Conservation (phyloP, 2,113 vertebrate genomes). For the Microcebus lehilahytsara region DNA sequence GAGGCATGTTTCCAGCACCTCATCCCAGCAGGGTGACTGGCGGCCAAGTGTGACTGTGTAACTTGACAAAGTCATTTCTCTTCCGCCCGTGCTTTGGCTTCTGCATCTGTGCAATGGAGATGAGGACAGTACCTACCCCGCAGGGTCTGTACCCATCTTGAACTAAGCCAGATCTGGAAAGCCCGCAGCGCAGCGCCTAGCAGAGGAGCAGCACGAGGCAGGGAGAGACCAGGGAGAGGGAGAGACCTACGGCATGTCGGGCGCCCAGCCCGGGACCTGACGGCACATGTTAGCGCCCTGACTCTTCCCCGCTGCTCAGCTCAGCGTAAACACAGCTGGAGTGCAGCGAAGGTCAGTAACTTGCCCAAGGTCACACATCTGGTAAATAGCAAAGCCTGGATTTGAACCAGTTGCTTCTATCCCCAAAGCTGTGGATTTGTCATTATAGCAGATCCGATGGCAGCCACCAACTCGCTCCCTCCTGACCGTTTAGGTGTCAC, state of each 20-base stretch:
- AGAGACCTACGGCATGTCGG: rapidly evolving
- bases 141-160: not conserved
- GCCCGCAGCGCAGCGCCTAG: not conserved
- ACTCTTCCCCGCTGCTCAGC: not conserved
- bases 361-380: not conserved
- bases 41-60: not conserved
- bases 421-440: not conserved
- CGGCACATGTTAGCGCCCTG: not conserved
- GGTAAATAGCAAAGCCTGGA: not conserved
- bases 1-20: not conserved
- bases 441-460: not conserved
- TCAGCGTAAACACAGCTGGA: not conserved
- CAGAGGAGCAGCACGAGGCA: not conserved
- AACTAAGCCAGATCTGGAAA: not conserved
- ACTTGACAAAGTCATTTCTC: not conserved
- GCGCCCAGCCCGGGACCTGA: rapidly evolving
- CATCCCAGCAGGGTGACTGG: not conserved
- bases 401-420: not conserved
- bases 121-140: not conserved
- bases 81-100: not conserved
- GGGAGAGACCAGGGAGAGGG: too few species aligned
- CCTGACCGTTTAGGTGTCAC: not conserved
- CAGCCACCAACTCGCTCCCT: not conserved
- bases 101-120: not conserved
- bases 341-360: not conserved